Conservation (phyloP, 37 sponge, comb jelly and placozoan genomes). For the Tethya wilhelma region DNA sequence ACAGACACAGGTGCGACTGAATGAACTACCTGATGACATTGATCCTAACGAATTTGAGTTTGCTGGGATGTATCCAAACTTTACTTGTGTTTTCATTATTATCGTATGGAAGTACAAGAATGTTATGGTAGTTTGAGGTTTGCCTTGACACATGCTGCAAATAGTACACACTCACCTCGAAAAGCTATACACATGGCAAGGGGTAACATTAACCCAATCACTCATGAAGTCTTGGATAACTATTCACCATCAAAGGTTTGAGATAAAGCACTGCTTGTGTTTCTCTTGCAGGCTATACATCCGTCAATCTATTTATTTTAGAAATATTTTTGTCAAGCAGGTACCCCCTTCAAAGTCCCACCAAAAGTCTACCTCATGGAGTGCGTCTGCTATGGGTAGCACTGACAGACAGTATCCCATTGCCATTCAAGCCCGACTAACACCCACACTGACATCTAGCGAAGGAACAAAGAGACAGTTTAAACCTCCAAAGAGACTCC, state of each 20-base stretch:
- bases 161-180: slow-evolving; percentile 66
- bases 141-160: neutral
- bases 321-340: too few relatives aligned
- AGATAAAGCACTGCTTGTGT: neutral
- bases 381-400: slow-evolving; percentile 37
- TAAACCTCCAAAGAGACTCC: slow-evolving; percentile 36
- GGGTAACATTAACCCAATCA: slow-evolving; percentile 91
- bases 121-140: neutral
- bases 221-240: slow-evolving; percentile 64
- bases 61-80: slow-evolving; percentile 84
- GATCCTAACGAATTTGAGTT: slow-evolving; percentile 54
- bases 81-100: neutral
- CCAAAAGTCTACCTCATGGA: slow-evolving; percentile 39
- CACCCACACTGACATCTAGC: slow-evolving; percentile 9
- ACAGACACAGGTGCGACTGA: slow-evolving; percentile 70
- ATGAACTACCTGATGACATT: slow-evolving; percentile 66
- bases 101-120: neutral
- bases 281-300: too few relatives aligned
- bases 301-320: neutral
- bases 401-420: slow-evolving; percentile 18
- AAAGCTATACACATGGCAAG: slow-evolving; percentile 85
- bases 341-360: neutral
- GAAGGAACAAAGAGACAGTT: slow-evolving; percentile 3
- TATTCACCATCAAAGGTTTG: slow-evolving; percentile 86
- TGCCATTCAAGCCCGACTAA: slow-evolving; percentile 11